Evolutionary conservation across 2,888 invertebrate species (phyloP), one percentile per base, ranked within the genome.

Genomic region (Flabesymbios commensalis): DNA sequence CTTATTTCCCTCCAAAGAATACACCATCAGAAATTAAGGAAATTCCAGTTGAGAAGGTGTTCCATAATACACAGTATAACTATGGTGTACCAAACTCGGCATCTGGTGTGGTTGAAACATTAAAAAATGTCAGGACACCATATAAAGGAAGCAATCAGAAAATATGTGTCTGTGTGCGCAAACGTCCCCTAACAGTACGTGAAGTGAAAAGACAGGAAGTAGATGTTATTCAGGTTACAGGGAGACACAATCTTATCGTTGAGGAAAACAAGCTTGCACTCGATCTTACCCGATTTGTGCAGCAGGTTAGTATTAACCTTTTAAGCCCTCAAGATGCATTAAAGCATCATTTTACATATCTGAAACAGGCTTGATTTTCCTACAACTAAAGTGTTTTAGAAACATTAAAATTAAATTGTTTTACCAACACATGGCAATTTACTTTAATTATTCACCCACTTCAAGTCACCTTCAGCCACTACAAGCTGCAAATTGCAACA

Each of bases 81-180:
- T 81, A 81, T 71, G 81, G 81, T n/a, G 73, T 81, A 3, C 79
- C 78, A 17, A 56, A 28, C 22, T 17, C 29, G 17, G 54, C 47
- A 24, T 32, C 32, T 36, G 39, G n/a, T 36, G 39, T n/a, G 10
- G 39, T 10, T n/a, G n/a, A n/a, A 10, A 10, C 10, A 36, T 10
- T 10, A n/a, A 36, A 36, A 14, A 10, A 7, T 26, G 7, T 4
- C 22, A 24, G 7, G 7, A 5, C 43, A 5, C 17, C 24, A 7
- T n/a, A 14, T 7, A 17, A 7, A 5, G 4, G 24, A 22, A 64
- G 49, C 31, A 19, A 24, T 3, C 61, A 64, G 52, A 52, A 68
- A 59, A 79, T 80, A 14, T 67, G 71, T 58, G 81, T 81, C 29
- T 81, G 81, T 72, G 77, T 79, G 14, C 63, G 81, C 28, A 81